Evolutionary conservation across 2,113 vertebrate species (phyloP).

Genomic region (Sebastes schlegelii): DNA sequence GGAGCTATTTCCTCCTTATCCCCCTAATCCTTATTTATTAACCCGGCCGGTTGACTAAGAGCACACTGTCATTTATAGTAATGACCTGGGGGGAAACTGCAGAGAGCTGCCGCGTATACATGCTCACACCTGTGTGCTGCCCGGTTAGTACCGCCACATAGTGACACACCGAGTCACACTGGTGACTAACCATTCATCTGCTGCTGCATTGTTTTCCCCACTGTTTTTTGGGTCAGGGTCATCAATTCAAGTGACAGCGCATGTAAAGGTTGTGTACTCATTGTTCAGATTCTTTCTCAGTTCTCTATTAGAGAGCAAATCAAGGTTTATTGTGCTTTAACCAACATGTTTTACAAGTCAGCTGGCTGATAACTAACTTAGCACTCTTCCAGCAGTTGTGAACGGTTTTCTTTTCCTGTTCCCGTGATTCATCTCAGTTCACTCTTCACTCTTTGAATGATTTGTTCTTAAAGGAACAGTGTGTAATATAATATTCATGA

Average conservation of each 20-base stretch:
- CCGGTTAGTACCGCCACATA: not conserved
- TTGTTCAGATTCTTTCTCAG: too few species aligned
- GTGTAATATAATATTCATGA: too few species aligned
- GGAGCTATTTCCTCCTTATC: slow-evolving; percentile 67
- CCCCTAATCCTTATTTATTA: slow-evolving; percentile 77
- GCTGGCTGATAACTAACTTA: not conserved
- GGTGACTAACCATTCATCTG: not conserved
- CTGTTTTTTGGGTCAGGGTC: not conserved
- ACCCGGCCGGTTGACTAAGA: slow-evolving; percentile 67
- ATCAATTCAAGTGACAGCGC: not conserved
- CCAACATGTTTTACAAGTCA: not conserved
- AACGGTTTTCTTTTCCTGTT: not conserved
- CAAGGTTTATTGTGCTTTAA: not conserved
- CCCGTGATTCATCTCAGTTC: not conserved
- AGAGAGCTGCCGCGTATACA: slow-evolving; percentile 13
- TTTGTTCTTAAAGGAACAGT: not conserved
- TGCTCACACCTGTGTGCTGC: slow-evolving; percentile 54
- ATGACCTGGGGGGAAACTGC: slow-evolving; percentile 47
- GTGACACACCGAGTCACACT: not conserved
- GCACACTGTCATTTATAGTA: slow-evolving; percentile 66
- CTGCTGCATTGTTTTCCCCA: not conserved
- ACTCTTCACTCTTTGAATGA: not conserved
- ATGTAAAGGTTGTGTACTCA: not conserved
- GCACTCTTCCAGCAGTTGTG: not conserved
- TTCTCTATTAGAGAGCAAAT: too few species aligned